Evolutionary conservation across 2,888 invertebrate species (phyloP).

Genomic region (Microctonus hyperodae): DNA sequence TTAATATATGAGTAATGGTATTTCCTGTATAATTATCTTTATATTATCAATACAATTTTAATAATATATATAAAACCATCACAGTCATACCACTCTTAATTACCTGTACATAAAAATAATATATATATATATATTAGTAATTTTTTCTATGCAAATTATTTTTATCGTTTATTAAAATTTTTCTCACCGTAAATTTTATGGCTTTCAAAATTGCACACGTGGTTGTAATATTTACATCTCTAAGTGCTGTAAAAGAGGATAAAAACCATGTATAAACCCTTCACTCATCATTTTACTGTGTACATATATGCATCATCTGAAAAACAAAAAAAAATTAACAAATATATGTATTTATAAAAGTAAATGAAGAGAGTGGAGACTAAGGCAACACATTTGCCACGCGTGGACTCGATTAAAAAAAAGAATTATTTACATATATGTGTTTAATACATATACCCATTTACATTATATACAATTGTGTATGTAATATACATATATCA

Average conservation of each 20-base stretch:
- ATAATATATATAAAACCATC: background rate
- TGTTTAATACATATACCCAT: background rate
- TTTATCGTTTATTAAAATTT: too few relatives aligned
- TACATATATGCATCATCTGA: background rate
- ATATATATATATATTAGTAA: background rate
- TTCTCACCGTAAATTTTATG: too few relatives aligned
- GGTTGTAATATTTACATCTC: too few relatives aligned
- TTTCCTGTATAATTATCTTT: background rate
- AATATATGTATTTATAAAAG: constrained; percentile 7
- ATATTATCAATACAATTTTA: background rate
- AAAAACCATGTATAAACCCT: too few relatives aligned
- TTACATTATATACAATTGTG: background rate
- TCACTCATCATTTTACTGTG: background rate
- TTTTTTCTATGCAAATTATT: too few relatives aligned
- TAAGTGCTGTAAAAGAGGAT: too few relatives aligned
- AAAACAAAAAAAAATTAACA: constrained; percentile 14
- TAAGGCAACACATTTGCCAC: constrained; percentile 19
- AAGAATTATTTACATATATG: background rate
- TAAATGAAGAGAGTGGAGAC: background rate
- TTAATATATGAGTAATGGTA: background rate
- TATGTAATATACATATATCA: too few relatives aligned
- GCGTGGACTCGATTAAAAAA: background rate
- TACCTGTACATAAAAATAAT: background rate
- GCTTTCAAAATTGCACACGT: too few relatives aligned
- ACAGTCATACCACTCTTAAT: background rate